Conservation (phyloP, 2,797 vertebrate genomes). For the Centroberyx gerrardi region DNA sequence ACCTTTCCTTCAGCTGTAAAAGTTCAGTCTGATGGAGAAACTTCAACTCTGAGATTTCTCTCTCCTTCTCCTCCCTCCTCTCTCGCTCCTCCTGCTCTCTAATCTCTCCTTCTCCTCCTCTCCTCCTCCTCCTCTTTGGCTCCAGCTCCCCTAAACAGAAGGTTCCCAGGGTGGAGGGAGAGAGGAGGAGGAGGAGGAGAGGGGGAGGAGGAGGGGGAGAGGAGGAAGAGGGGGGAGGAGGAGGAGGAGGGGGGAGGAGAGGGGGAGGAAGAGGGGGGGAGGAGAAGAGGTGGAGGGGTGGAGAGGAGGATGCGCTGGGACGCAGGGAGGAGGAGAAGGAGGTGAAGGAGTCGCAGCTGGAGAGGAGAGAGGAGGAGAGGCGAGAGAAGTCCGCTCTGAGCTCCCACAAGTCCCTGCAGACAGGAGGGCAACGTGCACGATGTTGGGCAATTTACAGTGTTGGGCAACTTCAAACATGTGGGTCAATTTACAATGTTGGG, state of each 20-base stretch:
- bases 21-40: conserved; percentile 69
- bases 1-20: conserved; percentile 82
- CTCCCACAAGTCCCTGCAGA: conserved; percentile 89
- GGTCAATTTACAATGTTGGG: no score
- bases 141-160: conserved; percentile 76
- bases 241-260: not conserved
- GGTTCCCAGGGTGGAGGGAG: conserved; percentile 52
- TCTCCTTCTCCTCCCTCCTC: conserved; percentile 49
- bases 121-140: conserved; percentile 45
- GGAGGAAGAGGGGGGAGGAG: conserved; percentile 49
- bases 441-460: no score
- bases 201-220: conserved; percentile 48
- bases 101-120: no score
- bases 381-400: conserved; percentile 89
- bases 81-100: conserved; percentile 58
- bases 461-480: no score
- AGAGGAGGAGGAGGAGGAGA: conserved; percentile 20
- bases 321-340: conserved; percentile 32
- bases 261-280: not conserved
- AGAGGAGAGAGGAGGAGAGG: conserved; percentile 88
- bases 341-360: conserved; percentile 81
- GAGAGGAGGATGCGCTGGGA: conserved; percentile 26
- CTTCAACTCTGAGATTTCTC: conserved; percentile 65
- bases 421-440: not conserved
- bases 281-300: conserved; percentile 28